A percentile compares a stretch with the other conserved stretches of the same genome.
Conservation (phyloP, 1,140 invertebrate species). For the Leucophenga varia region DNA sequence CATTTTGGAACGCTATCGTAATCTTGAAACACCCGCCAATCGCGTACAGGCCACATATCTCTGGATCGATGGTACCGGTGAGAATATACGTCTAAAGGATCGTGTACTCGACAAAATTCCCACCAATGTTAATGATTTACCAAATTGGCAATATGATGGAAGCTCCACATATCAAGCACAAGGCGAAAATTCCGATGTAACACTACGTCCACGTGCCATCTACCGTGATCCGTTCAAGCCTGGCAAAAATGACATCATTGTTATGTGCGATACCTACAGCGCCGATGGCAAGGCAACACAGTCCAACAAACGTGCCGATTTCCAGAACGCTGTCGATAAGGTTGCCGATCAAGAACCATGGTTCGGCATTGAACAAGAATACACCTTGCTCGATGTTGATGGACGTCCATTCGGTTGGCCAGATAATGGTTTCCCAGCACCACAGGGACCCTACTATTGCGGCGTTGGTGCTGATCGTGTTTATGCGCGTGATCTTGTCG, state of each 20-base stretch:
- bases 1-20: conserved; percentile 69
- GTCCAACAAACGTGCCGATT: conserved; percentile 48
- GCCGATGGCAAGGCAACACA: conserved; percentile 63
- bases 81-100: conserved; percentile 83
- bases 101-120: conserved; percentile 78
- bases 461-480: conserved; percentile 93
- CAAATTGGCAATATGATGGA: conserved; percentile 92
- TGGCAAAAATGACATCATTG: conserved; percentile 77
- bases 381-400: conserved; percentile 85
- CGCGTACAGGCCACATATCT: conserved; percentile 82
- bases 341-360: conserved; percentile 71
- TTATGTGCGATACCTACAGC: conserved; percentile 81
- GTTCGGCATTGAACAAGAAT: conserved; percentile 94
- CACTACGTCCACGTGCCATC: conserved; percentile 77
- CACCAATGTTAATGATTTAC: conserved; percentile 70
- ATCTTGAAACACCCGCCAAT: conserved; percentile 71
- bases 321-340: conserved; percentile 42
- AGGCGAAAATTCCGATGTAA: conserved; percentile 82
- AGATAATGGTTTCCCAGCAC: conserved; percentile 87
- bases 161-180: conserved; percentile 78
- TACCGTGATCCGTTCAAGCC: conserved; percentile 86
- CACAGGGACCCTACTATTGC: conserved; percentile 90
- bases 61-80: conserved; percentile 93
- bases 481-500: conserved; percentile 89
- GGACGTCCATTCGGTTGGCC: conserved; percentile 91